Conservation (phyloP, 2,888 invertebrate species). For the Argyresthia albistria region DNA sequence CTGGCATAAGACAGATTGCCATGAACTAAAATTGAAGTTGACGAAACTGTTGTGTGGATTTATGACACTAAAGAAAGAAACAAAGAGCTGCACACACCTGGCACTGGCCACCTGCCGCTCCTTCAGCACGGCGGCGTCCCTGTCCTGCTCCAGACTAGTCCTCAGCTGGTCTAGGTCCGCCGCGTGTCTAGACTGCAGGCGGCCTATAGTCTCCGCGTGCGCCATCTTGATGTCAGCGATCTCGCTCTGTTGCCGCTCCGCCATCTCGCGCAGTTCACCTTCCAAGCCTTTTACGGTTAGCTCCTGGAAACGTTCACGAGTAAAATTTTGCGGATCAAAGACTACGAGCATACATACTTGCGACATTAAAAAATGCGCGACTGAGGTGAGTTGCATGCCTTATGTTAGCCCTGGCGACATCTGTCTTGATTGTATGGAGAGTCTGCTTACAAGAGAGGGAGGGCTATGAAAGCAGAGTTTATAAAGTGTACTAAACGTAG, state of each 20-base stretch:
- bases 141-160: conserved; percentile 64
- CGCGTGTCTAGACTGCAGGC: conserved; percentile 50
- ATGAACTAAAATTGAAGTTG: no score
- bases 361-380: neutral
- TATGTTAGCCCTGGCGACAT: no score
- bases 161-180: conserved; percentile 63
- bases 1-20: no score
- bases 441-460: no score
- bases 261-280: conserved; percentile 86
- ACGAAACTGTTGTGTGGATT: no score
- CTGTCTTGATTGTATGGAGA: no score
- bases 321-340: neutral
- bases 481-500: no score
- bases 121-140: conserved; percentile 49
- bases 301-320: conserved; percentile 60
- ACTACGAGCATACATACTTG: neutral
- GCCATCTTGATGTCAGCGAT: conserved; percentile 64
- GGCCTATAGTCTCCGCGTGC: conserved; percentile 49
- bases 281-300: conserved; percentile 90
- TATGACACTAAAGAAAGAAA: no score
- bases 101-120: conserved; percentile 58
- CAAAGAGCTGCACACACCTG: no score
- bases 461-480: no score
- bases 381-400: no score
- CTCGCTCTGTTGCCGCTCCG: conserved; percentile 78